Evolutionary conservation across 2,113 vertebrate species (phyloP), one percentile per base, ranked within the genome.

Genomic region (Varanus komodoensis): DNA sequence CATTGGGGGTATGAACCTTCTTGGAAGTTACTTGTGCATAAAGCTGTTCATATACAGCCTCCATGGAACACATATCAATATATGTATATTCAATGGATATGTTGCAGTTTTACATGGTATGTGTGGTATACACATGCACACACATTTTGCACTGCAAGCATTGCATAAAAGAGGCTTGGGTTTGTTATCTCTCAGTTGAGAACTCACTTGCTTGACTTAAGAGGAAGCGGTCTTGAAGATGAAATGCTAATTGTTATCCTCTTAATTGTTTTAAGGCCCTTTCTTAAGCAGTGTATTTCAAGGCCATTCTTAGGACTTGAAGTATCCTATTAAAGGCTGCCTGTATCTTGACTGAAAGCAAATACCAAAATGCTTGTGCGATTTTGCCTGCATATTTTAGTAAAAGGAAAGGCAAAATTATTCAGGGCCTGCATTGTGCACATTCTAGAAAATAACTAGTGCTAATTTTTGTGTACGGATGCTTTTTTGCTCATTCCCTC

Each of bases 201-300:
- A 85, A 48, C 21, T 79, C 23, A 0, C n/a, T 21, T 54, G 68
- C 54, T 64, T 23, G 68, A 19, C 38, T 83, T n/a, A 68, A 14
- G 57, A 38, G 3, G 68, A 81, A 21, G 38, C 50, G 6, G 6
- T n/a, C 29, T 57, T 69, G 61, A 90, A 75, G 69, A 68, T 77
- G 44, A 77, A 23, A 82, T 44, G 44, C 57, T 77, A 91, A 82
- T 90, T 86, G 79, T 87, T 69, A 68, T 68, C 80, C 23, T 78
- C 54, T 77, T 87, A 91, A 84, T 34, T 25, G 7, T 74, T 74
- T 50, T 67, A 82, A 87, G 44, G 44, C 71, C 23, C 44, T 50
- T 87, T 50, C 52, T 90, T 87, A 52, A 64, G 32, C 69, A 82
- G 54, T 67, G 48, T 87, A 54, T 87, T 90, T 90, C 32, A 90